These are phyloP conservation scores for Caenorhabditis wallacei DNA, from an alignment of 2,888 invertebrate genomes.

Conservation along the genomic window DNA sequence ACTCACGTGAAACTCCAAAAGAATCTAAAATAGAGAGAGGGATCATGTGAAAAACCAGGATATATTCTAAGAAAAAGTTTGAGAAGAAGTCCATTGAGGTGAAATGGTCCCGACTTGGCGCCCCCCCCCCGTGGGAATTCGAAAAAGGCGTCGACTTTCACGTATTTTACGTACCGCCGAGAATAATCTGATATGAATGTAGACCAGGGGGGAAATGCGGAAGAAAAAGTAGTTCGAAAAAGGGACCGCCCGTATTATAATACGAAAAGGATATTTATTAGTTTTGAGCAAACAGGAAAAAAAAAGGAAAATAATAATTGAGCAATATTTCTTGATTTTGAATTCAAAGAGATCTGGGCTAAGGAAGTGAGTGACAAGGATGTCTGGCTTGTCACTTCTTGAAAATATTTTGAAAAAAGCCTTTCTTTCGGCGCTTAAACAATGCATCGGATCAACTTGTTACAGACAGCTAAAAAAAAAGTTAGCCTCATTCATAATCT, in stretches of 20 bases:
- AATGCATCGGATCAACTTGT: no score
- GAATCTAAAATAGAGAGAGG: neutral
- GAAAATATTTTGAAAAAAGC: no score
- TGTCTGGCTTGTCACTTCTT: no score
- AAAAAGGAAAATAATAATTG: neutral
- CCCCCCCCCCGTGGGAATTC: conserved; percentile 44
- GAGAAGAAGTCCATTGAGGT: conserved; percentile 45
- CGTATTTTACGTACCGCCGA: neutral
- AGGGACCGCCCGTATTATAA: conserved; percentile 16
- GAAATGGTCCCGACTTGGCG: neutral
- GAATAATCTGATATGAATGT: conserved; percentile 55
- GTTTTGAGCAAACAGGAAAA: conserved; percentile 8
- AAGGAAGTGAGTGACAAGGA: no score
- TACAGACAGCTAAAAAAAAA: no score
- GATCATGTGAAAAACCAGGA: conserved; percentile 22
- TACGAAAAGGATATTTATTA: conserved; percentile 10
- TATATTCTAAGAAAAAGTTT: conserved; percentile 11
- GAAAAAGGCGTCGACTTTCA: conserved; percentile 6
- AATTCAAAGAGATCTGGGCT: neutral
- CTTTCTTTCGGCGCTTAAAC: no score
- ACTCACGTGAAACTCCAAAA: conserved; percentile 7
- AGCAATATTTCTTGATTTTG: neutral
- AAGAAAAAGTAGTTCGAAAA: conserved; percentile 21
- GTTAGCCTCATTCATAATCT: no score
- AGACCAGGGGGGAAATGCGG: neutral